These are phyloP conservation scores for Spatula versicolor DNA, from an alignment of 2,797 vertebrate species.

Conservation along the genomic window DNA sequence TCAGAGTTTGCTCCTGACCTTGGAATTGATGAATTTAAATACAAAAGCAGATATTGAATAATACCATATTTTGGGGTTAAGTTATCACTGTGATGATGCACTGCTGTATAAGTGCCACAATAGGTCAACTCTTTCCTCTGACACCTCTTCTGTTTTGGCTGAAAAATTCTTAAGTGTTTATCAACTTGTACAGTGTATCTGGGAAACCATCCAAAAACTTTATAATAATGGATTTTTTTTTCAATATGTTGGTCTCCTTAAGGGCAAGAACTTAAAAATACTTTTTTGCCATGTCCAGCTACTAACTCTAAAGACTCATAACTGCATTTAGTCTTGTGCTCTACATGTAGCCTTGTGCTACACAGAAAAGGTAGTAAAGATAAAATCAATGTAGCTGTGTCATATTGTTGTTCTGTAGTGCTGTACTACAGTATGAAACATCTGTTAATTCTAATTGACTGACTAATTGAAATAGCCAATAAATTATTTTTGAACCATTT, in stretches of 20 bases:
- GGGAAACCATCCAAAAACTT: constrained; percentile 38
- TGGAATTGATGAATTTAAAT: neutral
- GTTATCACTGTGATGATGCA: neutral
- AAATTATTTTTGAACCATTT: neutral
- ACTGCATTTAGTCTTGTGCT: neutral
- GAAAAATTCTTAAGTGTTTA: constrained; percentile 23
- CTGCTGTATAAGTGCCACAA: neutral
- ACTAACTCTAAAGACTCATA: neutral
- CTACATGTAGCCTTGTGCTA: neutral
- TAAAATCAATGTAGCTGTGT: constrained; percentile 1
- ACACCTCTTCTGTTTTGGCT: neutral
- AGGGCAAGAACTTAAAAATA: neutral
- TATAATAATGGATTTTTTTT: neutral
- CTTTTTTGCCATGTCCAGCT: constrained; percentile 5
- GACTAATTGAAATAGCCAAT: neutral
- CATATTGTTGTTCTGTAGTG: neutral
- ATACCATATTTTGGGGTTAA: neutral
- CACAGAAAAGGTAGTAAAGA: neutral
- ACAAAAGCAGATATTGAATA: neutral
- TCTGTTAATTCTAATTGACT: neutral
- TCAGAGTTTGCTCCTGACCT: neutral
- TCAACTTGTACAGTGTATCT: neutral
- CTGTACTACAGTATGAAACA: neutral
- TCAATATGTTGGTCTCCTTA: neutral
- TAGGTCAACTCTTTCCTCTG: neutral